Evolutionary conservation across 1,140 invertebrate genomes (phyloP).

Genomic region (Drosophila novamexicana): DNA sequence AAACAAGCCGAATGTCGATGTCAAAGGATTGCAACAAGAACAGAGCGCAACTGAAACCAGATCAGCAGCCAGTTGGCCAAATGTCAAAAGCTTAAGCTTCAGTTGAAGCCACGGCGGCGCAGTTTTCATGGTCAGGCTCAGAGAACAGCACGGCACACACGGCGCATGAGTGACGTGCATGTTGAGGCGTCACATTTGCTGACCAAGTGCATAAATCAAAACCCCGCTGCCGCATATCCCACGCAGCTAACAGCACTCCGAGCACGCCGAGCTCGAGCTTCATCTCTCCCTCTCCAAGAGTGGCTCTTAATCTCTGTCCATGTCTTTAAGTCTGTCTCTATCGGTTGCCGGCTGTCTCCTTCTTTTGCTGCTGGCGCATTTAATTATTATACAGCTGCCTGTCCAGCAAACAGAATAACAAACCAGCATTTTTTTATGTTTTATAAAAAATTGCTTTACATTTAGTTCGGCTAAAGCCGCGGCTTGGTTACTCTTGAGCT

Average conservation of each 20-base stretch:
- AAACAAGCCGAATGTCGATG: slow-evolving; percentile 61
- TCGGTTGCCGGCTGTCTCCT: neutral
- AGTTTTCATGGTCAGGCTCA: slow-evolving; percentile 67
- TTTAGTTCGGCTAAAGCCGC: slow-evolving; percentile 33
- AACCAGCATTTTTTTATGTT: slow-evolving; percentile 12
- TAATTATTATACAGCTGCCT: slow-evolving; percentile 48
- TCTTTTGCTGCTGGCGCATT: slow-evolving; percentile 28
- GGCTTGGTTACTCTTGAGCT: slow-evolving; percentile 16
- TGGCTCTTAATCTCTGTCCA: slow-evolving; percentile 21
- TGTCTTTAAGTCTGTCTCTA: neutral
- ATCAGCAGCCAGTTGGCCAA: slow-evolving; percentile 62
- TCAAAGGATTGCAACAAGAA: slow-evolving; percentile 63
- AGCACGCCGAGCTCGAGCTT: neutral
- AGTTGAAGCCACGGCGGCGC: slow-evolving; percentile 29
- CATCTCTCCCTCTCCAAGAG: slow-evolving; percentile 18
- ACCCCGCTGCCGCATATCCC: slow-evolving; percentile 56
- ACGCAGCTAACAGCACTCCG: slow-evolving; percentile 34
- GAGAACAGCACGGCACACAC: slow-evolving; percentile 51
- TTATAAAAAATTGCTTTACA: slow-evolving; percentile 51
- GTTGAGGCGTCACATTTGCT: slow-evolving; percentile 79
- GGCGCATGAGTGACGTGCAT: slow-evolving; percentile 80
- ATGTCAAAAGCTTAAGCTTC: slow-evolving; percentile 75
- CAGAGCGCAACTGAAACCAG: slow-evolving; percentile 50
- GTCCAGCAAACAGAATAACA: slow-evolving; percentile 29
- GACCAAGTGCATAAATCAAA: slow-evolving; percentile 74